phyloP scores from a whole-genome alignment of 1,140 invertebrate species.

The Nautilus pompilius region DNA sequence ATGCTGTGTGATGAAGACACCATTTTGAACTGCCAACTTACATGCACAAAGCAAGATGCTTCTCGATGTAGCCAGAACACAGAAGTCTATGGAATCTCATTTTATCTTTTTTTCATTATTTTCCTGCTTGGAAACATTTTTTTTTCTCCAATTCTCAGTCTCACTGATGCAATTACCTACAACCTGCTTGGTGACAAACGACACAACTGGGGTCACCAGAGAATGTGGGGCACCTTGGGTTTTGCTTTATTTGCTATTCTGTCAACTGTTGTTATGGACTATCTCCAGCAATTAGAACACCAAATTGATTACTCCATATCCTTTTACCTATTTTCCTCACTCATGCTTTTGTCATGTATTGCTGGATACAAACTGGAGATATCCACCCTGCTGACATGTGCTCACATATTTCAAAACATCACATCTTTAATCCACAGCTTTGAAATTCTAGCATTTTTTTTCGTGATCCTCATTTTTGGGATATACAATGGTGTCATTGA shows the following conservation, averaged over 20 bases:
- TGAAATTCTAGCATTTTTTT: constrained; percentile 55
- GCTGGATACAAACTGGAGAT: constrained; percentile 13
- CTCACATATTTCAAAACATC: constrained; percentile 8
- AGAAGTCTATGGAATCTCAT: constrained; percentile 64
- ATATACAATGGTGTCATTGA: constrained; percentile 82
- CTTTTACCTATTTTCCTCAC: constrained; percentile 35
- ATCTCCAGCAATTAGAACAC: constrained; percentile 10
- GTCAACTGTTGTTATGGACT: constrained; percentile 39
- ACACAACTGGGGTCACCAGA: constrained; percentile 22
- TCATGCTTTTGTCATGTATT: constrained; percentile 21
- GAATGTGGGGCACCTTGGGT: constrained; percentile 32
- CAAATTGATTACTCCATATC: constrained; percentile 26
- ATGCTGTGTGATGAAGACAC: constrained; percentile 31
- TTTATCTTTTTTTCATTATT: constrained; percentile 26
- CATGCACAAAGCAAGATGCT: constrained; percentile 9
- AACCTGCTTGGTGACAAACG: constrained; percentile 24
- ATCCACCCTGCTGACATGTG: not conserved
- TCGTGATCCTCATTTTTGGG: constrained; percentile 78
- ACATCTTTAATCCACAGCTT: not conserved
- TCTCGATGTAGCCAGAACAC: constrained; percentile 65
- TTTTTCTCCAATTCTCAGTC: constrained; percentile 23
- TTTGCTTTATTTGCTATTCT: constrained; percentile 30
- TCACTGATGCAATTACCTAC: constrained; percentile 31
- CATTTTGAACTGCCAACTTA: constrained; percentile 23
- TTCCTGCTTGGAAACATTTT: constrained; percentile 25